Evolutionary conservation across 2,888 invertebrate genomes (phyloP), one percentile per base, ranked within the genome.

Genomic region (Heliconius sara): DNA sequence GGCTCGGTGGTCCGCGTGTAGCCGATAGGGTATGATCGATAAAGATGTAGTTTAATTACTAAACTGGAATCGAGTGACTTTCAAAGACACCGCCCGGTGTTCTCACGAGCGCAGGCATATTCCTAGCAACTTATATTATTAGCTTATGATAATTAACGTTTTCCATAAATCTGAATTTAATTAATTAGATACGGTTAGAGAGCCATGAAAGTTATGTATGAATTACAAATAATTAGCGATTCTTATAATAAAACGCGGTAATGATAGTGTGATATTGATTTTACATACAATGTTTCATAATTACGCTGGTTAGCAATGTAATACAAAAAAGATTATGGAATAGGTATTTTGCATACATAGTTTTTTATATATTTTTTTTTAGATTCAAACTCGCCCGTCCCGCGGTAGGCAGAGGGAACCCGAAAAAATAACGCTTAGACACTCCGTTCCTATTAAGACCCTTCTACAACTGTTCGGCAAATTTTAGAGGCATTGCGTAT

Each of bases 41-140:
- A 95, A 95, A 94, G 92, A 91, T 93, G 93, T 93, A 91, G 90
- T 93, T 94, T 95, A 95, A 95, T 95, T 94, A 91, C 93, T 91
- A 89, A 93, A 92, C 93, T 92, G 92, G 93, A 90, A 90, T 87
- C 83, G 87, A 82, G 82, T 85, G 85, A 83, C 88, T 87, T 88
- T 91, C 89, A 92, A 93, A 89, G 90, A 87, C 83, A 89, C 93
- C 94, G 93, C 93, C 89, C 88, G 89, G 91, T 91, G 91, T 90
- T 91, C 87, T 86, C 81, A 83, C 80, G 84, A 85, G 84, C 86
- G 66, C 57, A 63, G 74, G 76, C 82, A 82, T 78, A 83, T 81
- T 81, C 74, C 79, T 77, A 73, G 73, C 72, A 76, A 80, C 80
- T 73, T 76, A 80, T 72, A 75, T 75, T 76, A 77, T 81, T 81